Percentiles rank a stretch among this genome's conserved stretches.
phyloP scores from a whole-genome alignment of 1,140 invertebrate species.

The Lucilia cuprina region DNA sequence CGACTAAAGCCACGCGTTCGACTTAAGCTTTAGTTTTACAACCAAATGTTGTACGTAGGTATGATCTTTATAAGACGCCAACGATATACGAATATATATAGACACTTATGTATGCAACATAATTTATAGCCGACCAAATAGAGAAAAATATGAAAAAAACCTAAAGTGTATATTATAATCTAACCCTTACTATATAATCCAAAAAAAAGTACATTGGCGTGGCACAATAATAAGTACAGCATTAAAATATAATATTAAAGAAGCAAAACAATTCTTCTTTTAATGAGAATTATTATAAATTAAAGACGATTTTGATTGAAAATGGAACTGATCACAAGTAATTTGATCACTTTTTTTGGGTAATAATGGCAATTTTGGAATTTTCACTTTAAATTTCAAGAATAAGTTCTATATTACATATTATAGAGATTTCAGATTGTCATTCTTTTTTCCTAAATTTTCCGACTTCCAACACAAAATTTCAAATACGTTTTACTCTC shows the following conservation, averaged over 20 bases:
- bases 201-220: not conserved
- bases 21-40: not conserved
- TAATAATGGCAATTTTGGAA: no score
- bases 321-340: no score
- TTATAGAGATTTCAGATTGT: no score
- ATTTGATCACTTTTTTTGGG: no score
- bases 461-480: no score
- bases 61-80: not conserved
- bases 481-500: not conserved
- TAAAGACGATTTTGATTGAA: no score
- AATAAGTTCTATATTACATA: no score
- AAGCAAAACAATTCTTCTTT: no score
- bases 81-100: not conserved
- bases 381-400: no score
- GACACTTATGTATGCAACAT: not conserved
- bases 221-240: not conserved
- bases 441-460: no score
- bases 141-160: not conserved
- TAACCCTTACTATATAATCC: not conserved
- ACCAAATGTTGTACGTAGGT: not conserved
- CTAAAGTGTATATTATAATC: not conserved
- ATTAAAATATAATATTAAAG: not conserved
- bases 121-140: not conserved
- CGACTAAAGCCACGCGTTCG: not conserved
- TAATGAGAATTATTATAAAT: no score